Percentiles rank a stretch among this genome's conserved stretches.
These are phyloP conservation scores for Drosophila nannoptera DNA, from an alignment of 1,140 invertebrate species.

Conservation along the genomic window DNA sequence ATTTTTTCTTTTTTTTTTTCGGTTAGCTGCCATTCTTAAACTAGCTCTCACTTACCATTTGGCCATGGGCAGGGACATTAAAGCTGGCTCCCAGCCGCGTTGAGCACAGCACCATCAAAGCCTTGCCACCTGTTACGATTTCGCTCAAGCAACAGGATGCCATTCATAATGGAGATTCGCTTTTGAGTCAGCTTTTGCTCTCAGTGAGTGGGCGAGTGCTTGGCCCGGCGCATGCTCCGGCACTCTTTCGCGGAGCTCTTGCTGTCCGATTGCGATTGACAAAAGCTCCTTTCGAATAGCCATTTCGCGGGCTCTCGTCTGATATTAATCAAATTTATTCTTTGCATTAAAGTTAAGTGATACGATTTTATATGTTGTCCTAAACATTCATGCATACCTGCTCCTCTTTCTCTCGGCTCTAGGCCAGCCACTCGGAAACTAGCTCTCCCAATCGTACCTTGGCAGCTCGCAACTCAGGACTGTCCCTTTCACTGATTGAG, in stretches of 20 bases:
- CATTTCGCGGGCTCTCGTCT: background rate
- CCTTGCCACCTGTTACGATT: slow-evolving; percentile 72
- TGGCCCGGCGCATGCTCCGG: slow-evolving; percentile 47
- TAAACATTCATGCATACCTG: too few relatives aligned
- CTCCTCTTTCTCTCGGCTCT: background rate
- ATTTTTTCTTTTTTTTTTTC: background rate
- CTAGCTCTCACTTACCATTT: slow-evolving; percentile 18
- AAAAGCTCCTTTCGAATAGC: background rate
- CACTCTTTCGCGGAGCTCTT: slow-evolving; percentile 27
- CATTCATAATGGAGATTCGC: slow-evolving; percentile 62
- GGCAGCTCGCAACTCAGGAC: slow-evolving; percentile 78
- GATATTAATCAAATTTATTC: too few relatives aligned
- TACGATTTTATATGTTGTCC: too few relatives aligned
- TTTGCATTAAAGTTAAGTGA: too few relatives aligned
- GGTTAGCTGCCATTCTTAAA: slow-evolving; percentile 20
- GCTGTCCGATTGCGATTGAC: background rate
- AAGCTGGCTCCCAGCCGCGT: slow-evolving; percentile 41
- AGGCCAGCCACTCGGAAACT: slow-evolving; percentile 61
- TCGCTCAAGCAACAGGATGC: slow-evolving; percentile 69
- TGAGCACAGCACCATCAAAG: slow-evolving; percentile 30
- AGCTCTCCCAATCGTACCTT: slow-evolving; percentile 55
- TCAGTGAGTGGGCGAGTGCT: slow-evolving; percentile 18
- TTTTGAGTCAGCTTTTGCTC: slow-evolving; percentile 20
- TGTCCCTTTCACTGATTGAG: slow-evolving; percentile 79
- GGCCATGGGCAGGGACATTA: slow-evolving; percentile 48